Percentiles rank a stretch among this genome's conserved stretches.
Conservation (phyloP, 1,140 invertebrate species). For the Mamestra configurata region DNA sequence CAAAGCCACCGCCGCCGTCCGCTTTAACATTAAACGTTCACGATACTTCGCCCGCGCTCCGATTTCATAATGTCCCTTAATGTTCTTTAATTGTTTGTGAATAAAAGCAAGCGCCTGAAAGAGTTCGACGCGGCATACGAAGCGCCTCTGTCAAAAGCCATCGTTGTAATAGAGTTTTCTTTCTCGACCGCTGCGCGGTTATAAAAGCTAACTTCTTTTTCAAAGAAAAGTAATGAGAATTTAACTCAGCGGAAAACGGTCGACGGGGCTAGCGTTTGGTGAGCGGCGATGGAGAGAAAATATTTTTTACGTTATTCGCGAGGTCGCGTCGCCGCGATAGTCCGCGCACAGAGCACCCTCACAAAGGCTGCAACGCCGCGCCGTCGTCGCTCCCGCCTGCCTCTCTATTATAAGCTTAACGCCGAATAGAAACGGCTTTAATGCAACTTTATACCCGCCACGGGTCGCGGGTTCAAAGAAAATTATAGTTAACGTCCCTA, state of each 20-base stretch:
- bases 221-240: constrained; percentile 84
- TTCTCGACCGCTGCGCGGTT: constrained; percentile 69
- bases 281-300: constrained; percentile 73
- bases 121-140: constrained; percentile 64
- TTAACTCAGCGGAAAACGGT: constrained; percentile 84
- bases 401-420: constrained; percentile 80
- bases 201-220: constrained; percentile 81
- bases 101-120: constrained; percentile 76
- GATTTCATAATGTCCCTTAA: constrained; percentile 69
- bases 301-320: constrained; percentile 75
- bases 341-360: constrained; percentile 63
- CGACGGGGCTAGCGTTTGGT: constrained; percentile 64
- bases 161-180: constrained; percentile 81
- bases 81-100: constrained; percentile 77
- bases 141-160: constrained; percentile 74
- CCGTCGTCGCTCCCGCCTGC: constrained; percentile 63
- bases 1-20: constrained; percentile 72
- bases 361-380: constrained; percentile 71
- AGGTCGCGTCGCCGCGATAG: constrained; percentile 61
- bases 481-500: constrained; percentile 69
- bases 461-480: constrained; percentile 65
- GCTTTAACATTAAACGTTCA: constrained; percentile 81
- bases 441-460: constrained; percentile 75
- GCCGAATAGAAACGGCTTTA: constrained; percentile 74
- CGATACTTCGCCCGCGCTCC: constrained; percentile 66